These are phyloP conservation scores for Ceratitis capitata DNA, from an alignment of 1,140 invertebrate genomes.

Conservation along the genomic window DNA sequence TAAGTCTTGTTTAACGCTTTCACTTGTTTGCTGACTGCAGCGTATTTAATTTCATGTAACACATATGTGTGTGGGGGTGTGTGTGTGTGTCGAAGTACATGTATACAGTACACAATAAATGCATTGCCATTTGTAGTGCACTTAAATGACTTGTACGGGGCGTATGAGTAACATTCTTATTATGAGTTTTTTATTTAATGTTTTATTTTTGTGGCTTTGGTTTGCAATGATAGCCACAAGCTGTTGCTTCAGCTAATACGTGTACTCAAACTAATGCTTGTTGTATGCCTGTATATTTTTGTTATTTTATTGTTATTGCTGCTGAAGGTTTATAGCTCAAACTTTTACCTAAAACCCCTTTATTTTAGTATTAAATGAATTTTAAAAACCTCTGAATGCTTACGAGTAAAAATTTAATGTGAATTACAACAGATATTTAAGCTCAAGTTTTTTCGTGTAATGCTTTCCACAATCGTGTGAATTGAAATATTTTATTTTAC, in stretches of 20 bases:
- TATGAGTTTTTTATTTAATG: neutral
- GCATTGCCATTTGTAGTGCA: neutral
- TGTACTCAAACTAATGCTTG: neutral
- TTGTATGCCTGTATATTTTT: neutral
- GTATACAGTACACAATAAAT: neutral
- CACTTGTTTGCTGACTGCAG: neutral
- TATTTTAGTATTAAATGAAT: neutral
- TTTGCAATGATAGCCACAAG: neutral
- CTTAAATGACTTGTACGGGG: neutral
- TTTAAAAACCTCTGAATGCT: too few species aligned
- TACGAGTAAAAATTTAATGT: too few species aligned
- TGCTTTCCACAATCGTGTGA: too few species aligned
- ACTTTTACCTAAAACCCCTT: too few species aligned
- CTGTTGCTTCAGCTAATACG: neutral
- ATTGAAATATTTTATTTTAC: too few species aligned
- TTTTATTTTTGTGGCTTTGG: neutral
- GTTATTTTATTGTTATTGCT: neutral
- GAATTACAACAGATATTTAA: too few species aligned
- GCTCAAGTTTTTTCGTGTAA: too few species aligned
- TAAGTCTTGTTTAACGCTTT: neutral
- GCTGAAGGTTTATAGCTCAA: too few species aligned
- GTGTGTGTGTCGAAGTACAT: neutral
- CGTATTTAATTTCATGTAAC: neutral
- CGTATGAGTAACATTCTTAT: slow-evolving; percentile 18
- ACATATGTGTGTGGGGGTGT: neutral